phyloP scores from a whole-genome alignment of 1,140 invertebrate genomes.

The Nasonia vitripennis region DNA sequence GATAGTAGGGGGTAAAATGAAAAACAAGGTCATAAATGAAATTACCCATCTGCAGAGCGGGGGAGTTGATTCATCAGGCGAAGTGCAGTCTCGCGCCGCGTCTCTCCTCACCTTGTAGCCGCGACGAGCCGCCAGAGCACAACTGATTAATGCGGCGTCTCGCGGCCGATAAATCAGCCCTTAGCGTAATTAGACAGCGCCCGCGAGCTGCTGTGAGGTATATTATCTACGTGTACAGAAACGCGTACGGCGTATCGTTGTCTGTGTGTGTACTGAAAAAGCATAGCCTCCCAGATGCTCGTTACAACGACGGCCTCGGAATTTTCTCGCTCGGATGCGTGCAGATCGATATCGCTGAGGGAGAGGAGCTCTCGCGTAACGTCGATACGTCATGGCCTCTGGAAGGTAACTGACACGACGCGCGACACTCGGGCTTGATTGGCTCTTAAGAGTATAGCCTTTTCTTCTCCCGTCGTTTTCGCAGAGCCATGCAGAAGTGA shows the following conservation, averaged over 20 bases:
- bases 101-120: background rate
- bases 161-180: background rate
- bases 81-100: background rate
- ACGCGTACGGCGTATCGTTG: background rate
- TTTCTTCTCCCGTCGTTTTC: background rate
- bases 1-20: background rate
- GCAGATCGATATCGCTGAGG: too few species aligned
- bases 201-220: background rate
- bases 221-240: too few species aligned
- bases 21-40: background rate
- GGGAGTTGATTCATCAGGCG: background rate
- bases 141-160: background rate
- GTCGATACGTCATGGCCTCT: constrained; percentile 57
- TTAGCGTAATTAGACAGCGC: background rate
- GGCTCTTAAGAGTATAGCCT: constrained; percentile 42
- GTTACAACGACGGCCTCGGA: background rate
- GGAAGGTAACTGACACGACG: constrained; percentile 46
- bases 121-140: background rate
- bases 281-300: background rate
- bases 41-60: background rate
- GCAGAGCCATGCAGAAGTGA: too few species aligned
- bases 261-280: too few species aligned
- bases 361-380: constrained; percentile 39
- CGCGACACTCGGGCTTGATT: constrained; percentile 37
- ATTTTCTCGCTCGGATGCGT: background rate